Evolutionary conservation across 2,797 vertebrate species (phyloP).

Genomic region (Myioborus miniatus): DNA sequence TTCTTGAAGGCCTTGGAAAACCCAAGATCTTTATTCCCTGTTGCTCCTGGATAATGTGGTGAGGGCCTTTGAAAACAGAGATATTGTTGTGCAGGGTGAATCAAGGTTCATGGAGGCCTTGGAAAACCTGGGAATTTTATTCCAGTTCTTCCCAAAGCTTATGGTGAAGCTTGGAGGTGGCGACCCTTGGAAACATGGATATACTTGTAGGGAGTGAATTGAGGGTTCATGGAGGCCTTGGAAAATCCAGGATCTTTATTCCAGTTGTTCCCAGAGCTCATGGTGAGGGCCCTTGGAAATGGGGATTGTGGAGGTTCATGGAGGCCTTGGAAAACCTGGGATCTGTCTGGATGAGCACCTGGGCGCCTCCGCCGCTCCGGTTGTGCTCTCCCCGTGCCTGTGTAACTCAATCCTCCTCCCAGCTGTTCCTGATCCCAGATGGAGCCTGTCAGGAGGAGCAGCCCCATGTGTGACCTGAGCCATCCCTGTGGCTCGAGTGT

Average conservation of each 20-base stretch:
- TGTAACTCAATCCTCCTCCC: neutral
- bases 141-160: neutral
- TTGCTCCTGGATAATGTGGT: neutral
- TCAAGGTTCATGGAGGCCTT: neutral
- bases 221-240: neutral
- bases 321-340: neutral
- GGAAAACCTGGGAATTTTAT: neutral
- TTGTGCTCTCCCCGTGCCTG: neutral
- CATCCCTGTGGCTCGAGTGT: neutral
- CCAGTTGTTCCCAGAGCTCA: neutral
- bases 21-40: neutral
- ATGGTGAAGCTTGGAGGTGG: neutral
- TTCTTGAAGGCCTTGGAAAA: neutral
- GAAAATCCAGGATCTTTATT: neutral
- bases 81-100: neutral
- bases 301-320: rapidly evolving
- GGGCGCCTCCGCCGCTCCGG: rapidly evolving
- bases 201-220: neutral
- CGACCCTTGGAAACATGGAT: neutral
- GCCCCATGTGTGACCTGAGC: neutral
- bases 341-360: neutral
- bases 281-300: neutral
- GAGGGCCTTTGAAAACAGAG: neutral
- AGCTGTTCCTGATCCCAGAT: slow-evolving; percentile 18
- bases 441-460: neutral